Evolutionary conservation across 1,140 invertebrate species (phyloP), one percentile per base, ranked within the genome.

Genomic region (Hypothenemus hampei): DNA sequence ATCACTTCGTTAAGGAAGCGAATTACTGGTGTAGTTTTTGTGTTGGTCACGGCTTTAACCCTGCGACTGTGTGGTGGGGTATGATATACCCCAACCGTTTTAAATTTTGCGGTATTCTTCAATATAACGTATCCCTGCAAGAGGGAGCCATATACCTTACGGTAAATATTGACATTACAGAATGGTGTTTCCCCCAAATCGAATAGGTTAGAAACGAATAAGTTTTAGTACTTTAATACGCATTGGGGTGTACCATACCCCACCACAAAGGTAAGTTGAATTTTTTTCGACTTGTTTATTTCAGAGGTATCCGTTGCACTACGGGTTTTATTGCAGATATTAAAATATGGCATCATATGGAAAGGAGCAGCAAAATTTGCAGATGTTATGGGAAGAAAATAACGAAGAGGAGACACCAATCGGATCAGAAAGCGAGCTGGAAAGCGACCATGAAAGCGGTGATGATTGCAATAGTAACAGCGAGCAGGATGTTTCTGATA

Each of bases 301-400:
- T 31, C 26, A 31, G 13, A 31, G 26, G 26, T 31, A 31, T 3
- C 26, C 13, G 13, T 31, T 31, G 26, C 26, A 31, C 26, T 3
- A 31, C 26, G 26, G 3, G 26, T 40, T 23, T 40, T 40, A 40
- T 40, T 40, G 37, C 6, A 40, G 26, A 31, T 18, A 3, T 40
- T 40, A 15, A 40, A 20, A 3, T 20, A 40, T 40, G 6, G 7
- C 8, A 15, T 7, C 3, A 1, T 20, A 3, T 20, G 37, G 3
- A 20, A 40, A 20, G 20, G 37, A 40, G 15, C 37, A 40, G 1
- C n/a, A 20, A 10, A 1, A 6, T 21, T 20, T 40, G 11, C n/a
- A 15, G 3, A 20, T 1, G 18, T 40, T 20, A 40, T 40, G 19
- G 37, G n/a, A 40, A 20, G 37, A 40, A 20, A 15, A 11, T 7